Conservation (phyloP, 2,888 invertebrate species). For the Cheilosia soror region DNA sequence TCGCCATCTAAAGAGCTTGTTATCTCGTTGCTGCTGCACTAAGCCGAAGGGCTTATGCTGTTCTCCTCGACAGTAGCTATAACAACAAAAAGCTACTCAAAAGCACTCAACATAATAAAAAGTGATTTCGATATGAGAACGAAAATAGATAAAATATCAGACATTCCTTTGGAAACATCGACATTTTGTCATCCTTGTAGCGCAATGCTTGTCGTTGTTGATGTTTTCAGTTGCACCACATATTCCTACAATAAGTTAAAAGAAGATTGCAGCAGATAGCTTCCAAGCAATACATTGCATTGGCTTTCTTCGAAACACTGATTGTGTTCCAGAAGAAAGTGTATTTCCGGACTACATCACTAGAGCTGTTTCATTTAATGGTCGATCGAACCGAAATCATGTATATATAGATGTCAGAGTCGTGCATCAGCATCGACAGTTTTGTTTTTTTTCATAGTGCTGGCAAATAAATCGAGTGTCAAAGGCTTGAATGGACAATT, state of each 20-base stretch:
- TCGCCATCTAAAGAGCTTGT: conserved; percentile 65
- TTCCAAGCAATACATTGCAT: conserved; percentile 18
- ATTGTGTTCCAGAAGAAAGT: conserved; percentile 22
- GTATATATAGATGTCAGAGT: neutral
- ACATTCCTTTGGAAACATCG: conserved; percentile 38
- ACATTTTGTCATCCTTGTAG: conserved; percentile 37
- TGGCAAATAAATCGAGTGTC: conserved; percentile 19
- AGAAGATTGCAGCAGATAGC: conserved; percentile 8
- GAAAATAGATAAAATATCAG: conserved; percentile 18
- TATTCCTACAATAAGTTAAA: neutral
- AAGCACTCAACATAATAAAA: conserved; percentile 71
- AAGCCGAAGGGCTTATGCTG: conserved; percentile 63
- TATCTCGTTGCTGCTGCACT: conserved; percentile 64
- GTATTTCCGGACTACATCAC: conserved; percentile 27
- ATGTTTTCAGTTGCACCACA: conserved; percentile 40
- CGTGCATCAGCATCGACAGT: neutral
- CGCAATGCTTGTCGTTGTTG: conserved; percentile 21
- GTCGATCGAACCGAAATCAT: conserved; percentile 2
- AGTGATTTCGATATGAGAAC: conserved; percentile 60
- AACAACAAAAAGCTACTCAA: conserved; percentile 57
- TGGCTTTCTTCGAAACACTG: conserved; percentile 8
- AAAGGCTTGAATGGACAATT: neutral
- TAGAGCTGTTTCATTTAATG: conserved; percentile 26
- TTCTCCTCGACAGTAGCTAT: conserved; percentile 41
- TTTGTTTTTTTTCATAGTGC: neutral